Conservation (phyloP, 2,888 invertebrate genomes). For the Hirtodrosophila histrioides region DNA sequence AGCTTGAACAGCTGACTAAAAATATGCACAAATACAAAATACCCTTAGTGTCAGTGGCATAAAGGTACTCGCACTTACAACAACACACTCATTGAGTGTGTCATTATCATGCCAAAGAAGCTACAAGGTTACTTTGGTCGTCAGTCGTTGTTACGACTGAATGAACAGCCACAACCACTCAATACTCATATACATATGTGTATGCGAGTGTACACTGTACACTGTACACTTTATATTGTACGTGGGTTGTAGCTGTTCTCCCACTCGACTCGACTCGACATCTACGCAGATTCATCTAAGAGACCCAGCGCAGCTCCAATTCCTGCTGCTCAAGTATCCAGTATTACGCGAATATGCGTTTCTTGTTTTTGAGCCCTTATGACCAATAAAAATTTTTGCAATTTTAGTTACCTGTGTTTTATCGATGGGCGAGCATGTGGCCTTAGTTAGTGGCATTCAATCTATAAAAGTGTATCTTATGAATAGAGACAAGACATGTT, state of each 20-base stretch:
- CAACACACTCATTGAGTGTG: constrained; percentile 20
- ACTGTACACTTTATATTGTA: constrained; percentile 1
- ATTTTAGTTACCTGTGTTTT: constrained; percentile 39
- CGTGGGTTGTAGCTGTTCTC: constrained; percentile 68
- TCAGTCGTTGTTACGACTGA: constrained; percentile 23
- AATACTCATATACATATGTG: constrained; percentile 3
- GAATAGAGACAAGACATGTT: constrained; percentile 4
- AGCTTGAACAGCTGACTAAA: constrained; percentile 1
- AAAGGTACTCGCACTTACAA: constrained; percentile 2
- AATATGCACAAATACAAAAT: constrained; percentile 1
- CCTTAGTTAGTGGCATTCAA: constrained; percentile 10
- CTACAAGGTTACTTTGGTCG: constrained; percentile 29
- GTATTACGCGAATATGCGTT: constrained; percentile 16
- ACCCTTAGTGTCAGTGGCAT: constrained; percentile 21
- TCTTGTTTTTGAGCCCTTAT: constrained; percentile 13
- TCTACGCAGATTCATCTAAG: constrained; percentile 56
- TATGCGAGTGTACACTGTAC: background rate
- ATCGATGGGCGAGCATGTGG: constrained; percentile 35
- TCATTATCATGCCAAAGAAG: constrained; percentile 23
- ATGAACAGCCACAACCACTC: constrained; percentile 30
- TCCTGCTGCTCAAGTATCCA: constrained; percentile 42
- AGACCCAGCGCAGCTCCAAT: constrained; percentile 10
- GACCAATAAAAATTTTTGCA: constrained; percentile 14
- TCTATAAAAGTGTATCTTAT: constrained; percentile 1
- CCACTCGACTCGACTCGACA: constrained; percentile 69